Conservation (phyloP, 2,113 vertebrate genomes). For the Cnemophilus loriae region DNA sequence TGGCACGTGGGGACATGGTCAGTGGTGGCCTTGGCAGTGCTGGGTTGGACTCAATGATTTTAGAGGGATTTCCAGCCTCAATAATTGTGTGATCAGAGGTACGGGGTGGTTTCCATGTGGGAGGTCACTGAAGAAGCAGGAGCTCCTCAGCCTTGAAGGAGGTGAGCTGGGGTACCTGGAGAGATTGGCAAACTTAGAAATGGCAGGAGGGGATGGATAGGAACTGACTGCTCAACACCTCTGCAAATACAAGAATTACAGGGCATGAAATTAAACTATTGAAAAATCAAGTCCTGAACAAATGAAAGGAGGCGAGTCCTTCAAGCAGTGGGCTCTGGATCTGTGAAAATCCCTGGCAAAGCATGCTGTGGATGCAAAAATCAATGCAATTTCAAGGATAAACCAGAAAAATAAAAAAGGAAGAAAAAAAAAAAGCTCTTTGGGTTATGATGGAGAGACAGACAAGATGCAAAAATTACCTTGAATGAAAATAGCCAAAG, state of each 20-base stretch:
- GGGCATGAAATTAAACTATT: slow-evolving; percentile 24
- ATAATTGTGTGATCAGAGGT: neutral
- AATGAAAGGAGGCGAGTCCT: neutral
- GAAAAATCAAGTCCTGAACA: neutral
- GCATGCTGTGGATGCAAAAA: neutral
- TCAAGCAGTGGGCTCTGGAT: neutral
- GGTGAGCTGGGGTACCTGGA: neutral
- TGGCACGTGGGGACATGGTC: neutral
- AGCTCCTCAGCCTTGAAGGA: neutral
- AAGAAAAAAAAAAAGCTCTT: neutral
- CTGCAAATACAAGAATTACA: neutral
- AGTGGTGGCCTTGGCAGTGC: neutral
- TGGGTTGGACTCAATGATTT: neutral
- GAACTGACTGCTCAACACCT: neutral
- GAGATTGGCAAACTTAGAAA: neutral
- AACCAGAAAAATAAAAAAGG: neutral
- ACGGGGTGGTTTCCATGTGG: neutral
- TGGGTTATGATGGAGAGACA: neutral
- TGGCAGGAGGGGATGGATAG: neutral
- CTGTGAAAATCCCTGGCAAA: neutral
- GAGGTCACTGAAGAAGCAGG: neutral
- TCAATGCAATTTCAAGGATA: neutral
- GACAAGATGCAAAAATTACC: neutral
- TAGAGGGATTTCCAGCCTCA: neutral
- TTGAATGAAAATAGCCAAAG: neutral